Evolutionary conservation across 2,113 vertebrate species (phyloP).

Genomic region (Misgurnus mizolepis): DNA sequence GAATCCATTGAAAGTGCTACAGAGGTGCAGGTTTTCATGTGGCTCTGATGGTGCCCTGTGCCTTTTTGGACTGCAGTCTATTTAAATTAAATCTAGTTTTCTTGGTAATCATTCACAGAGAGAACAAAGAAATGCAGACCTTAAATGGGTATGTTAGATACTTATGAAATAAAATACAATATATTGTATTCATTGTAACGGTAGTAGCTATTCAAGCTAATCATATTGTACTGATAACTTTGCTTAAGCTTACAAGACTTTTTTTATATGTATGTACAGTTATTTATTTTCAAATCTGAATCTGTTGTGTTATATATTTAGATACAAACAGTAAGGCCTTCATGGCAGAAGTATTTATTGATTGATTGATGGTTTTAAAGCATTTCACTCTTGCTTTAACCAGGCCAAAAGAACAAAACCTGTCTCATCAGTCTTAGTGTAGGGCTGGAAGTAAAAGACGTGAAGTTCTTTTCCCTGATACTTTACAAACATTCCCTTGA

Average conservation of each 20-base stretch:
- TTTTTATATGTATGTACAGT: not conserved
- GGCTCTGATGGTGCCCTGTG: not conserved
- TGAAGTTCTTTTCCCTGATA: slow-evolving; percentile 20
- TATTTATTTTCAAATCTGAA: not conserved
- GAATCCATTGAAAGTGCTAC: not conserved
- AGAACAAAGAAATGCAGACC: not conserved
- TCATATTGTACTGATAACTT: not conserved
- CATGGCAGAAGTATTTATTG: not conserved
- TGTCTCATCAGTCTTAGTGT: slow-evolving; percentile 42
- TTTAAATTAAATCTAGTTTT: not conserved
- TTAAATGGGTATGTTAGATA: not conserved
- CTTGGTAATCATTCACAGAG: not conserved
- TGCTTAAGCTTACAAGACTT: no score
- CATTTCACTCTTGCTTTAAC: slow-evolving; percentile 41
- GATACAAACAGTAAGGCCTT: not conserved
- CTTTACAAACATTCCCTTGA: slow-evolving; percentile 62
- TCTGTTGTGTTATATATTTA: not conserved
- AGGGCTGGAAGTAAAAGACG: slow-evolving; percentile 32
- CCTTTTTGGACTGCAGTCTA: no score
- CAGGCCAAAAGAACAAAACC: slow-evolving; percentile 26
- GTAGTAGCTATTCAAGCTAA: not conserved
- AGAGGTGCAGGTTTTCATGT: not conserved
- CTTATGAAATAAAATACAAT: not conserved
- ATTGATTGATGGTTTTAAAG: slow-evolving; percentile 25
- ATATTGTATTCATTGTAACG: not conserved